Evolutionary conservation across 2,797 vertebrate species (phyloP).

Genomic region (Gallinago nigripennis): DNA sequence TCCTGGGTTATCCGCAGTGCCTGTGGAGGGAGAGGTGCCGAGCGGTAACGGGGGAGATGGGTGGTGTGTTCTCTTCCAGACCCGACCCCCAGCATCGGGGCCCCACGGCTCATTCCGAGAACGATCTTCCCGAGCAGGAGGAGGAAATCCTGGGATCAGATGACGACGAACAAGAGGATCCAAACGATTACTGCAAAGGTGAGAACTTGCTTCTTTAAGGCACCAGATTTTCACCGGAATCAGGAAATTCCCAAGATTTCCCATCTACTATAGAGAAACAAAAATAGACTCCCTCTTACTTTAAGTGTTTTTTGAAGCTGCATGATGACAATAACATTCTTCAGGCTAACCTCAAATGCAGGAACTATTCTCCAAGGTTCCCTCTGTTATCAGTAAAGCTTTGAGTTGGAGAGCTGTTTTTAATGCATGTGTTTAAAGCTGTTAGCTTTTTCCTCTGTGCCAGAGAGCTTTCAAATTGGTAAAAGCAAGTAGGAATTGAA

Average conservation of each 20-base stretch:
- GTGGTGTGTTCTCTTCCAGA: conserved; percentile 74
- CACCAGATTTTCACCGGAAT: not conserved
- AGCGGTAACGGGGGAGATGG: not conserved
- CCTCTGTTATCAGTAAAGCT: not conserved
- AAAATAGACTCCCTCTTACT: not conserved
- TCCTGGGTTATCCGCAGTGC: not conserved
- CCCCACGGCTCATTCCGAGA: conserved; percentile 84
- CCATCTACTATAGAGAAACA: not conserved
- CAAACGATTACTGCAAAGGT: conserved; percentile 98
- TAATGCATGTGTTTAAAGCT: not conserved
- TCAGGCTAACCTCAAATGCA: not conserved
- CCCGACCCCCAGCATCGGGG: conserved; percentile 89
- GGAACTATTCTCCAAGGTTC: not conserved
- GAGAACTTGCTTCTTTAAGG: not conserved
- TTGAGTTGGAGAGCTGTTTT: not conserved
- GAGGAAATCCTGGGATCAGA: conserved; percentile 97
- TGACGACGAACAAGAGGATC: conserved; percentile 97
- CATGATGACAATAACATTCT: not conserved
- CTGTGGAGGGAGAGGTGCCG: not conserved
- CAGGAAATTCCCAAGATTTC: not conserved
- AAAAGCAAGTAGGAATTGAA: not conserved
- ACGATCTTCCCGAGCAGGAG: conserved; percentile 84
- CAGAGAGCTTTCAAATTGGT: not conserved
- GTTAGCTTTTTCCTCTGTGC: not conserved
- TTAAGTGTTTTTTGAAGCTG: not conserved